Evolutionary conservation across 2,113 vertebrate genomes (phyloP).

Genomic region (Petrocephalus microphthalmus): DNA sequence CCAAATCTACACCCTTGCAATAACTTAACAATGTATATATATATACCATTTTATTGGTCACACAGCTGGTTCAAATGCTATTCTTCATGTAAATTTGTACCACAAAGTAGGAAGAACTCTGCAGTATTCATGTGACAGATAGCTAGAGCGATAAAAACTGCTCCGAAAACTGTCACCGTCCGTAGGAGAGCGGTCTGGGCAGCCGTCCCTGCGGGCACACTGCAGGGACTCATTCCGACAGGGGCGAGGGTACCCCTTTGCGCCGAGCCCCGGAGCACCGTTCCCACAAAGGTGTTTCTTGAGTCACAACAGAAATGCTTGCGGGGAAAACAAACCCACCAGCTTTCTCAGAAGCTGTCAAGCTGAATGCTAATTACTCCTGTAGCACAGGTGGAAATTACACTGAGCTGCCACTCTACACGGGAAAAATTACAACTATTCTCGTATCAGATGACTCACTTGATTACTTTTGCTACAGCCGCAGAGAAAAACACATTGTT

Average conservation of each 20-base stretch:
- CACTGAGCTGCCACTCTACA: neutral
- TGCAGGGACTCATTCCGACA: neutral
- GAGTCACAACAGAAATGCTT: neutral
- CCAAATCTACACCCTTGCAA: neutral
- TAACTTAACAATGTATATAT: neutral
- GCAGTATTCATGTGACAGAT: neutral
- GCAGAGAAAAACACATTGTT: neutral
- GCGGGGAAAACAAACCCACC: neutral
- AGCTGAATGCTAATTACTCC: neutral
- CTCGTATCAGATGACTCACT: neutral
- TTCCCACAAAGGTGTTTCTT: neutral
- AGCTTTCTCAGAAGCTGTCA: neutral
- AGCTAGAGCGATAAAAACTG: neutral
- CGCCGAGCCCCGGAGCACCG: neutral
- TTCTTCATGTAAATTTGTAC: neutral
- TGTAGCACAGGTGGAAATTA: slow-evolving; percentile 5
- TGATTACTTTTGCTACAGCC: neutral
- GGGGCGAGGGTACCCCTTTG: neutral
- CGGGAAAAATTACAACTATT: neutral
- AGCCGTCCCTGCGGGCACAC: neutral
- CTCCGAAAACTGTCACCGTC: neutral
- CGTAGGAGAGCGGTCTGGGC: neutral
- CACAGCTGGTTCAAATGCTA: neutral
- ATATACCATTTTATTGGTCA: neutral
- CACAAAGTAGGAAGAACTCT: neutral